Conservation (phyloP, 2,113 vertebrate species). For the Formicarius rufipectus region DNA sequence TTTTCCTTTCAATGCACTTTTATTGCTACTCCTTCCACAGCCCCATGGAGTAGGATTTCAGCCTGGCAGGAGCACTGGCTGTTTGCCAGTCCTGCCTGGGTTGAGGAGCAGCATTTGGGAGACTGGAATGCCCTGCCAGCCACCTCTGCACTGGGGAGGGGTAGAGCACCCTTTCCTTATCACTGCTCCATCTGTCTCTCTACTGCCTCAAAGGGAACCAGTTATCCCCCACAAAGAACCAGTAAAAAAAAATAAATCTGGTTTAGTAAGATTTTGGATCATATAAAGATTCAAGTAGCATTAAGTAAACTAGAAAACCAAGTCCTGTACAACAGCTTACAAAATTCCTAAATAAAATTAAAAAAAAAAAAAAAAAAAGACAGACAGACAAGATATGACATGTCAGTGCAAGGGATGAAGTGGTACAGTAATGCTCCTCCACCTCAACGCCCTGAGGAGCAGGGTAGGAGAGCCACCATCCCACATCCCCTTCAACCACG, state of each 20-base stretch:
- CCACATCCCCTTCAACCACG: background rate
- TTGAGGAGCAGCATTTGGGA: background rate
- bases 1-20: background rate
- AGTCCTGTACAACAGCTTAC: slow-evolving; percentile 5
- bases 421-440: background rate
- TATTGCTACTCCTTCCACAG: background rate
- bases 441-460: background rate
- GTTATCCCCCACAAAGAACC: background rate
- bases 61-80: background rate
- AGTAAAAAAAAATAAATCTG: background rate
- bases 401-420: background rate
- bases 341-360: background rate
- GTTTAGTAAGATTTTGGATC: background rate
- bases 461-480: background rate
- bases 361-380: background rate
- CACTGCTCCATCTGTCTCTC: background rate
- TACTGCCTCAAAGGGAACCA: background rate
- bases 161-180: background rate
- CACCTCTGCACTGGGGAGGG: background rate
- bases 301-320: slow-evolving; percentile 13
- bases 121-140: background rate
- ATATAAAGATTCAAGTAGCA: background rate
- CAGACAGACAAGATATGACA: background rate
- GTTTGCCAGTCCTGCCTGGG: background rate
- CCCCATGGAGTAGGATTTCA: background rate